Evolutionary conservation across 2,888 invertebrate genomes (phyloP).

Genomic region (Noctuana brunneofusca): DNA sequence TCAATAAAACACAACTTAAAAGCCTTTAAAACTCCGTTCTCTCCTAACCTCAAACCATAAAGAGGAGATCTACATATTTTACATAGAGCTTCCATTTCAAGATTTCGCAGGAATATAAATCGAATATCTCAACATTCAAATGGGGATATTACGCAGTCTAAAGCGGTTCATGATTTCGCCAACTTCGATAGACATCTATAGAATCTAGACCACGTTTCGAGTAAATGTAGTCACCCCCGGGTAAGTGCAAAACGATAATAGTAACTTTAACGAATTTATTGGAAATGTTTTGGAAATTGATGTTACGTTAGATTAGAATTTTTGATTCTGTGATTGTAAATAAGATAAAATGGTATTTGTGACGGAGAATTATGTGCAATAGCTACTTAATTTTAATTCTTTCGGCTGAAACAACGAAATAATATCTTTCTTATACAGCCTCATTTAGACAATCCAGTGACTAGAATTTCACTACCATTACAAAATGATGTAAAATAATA

Average conservation of each 20-base stretch:
- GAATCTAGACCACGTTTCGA: slow-evolving; percentile 54
- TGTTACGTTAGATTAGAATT: not conserved
- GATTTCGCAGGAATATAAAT: slow-evolving; percentile 36
- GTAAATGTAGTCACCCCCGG: slow-evolving; percentile 29
- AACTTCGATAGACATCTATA: slow-evolving; percentile 59
- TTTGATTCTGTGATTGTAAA: not conserved
- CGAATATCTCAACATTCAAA: slow-evolving; percentile 39
- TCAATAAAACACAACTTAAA: not conserved
- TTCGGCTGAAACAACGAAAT: not conserved
- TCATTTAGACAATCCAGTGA: not conserved
- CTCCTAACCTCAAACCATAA: slow-evolving; percentile 22
- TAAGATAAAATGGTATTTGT: not conserved
- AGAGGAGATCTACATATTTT: slow-evolving; percentile 33
- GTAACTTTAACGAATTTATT: slow-evolving; percentile 11
- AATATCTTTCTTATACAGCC: not conserved
- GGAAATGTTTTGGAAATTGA: not conserved
- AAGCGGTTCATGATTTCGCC: slow-evolving; percentile 38
- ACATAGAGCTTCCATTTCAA: slow-evolving; percentile 31
- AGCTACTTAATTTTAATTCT: no score
- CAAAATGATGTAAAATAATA: slow-evolving; percentile 7
- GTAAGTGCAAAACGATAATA: slow-evolving; percentile 23
- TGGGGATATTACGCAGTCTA: slow-evolving; percentile 35
- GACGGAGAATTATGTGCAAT: no score
- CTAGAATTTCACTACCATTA: not conserved
- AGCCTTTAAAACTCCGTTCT: slow-evolving; percentile 5